These are phyloP conservation scores for Dipodomys merriami DNA, from an alignment of 2,113 vertebrate genomes.

Conservation along the genomic window DNA sequence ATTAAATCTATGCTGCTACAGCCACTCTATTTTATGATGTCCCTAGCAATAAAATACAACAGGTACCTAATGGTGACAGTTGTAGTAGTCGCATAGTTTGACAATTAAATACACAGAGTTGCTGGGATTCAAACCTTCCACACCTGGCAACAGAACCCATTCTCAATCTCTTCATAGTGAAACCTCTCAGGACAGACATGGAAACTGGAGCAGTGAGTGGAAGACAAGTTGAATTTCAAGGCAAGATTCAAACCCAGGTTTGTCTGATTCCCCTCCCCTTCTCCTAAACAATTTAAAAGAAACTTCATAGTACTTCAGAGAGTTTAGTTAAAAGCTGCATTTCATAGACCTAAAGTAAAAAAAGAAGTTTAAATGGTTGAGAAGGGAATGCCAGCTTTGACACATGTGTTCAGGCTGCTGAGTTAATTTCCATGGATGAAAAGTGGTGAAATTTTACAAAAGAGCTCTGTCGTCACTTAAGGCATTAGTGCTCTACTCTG, in stretches of 20 bases:
- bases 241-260: neutral
- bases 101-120: neutral
- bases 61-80: neutral
- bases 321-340: neutral
- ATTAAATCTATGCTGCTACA: neutral
- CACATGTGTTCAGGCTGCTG: neutral
- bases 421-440: constrained; percentile 51
- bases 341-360: neutral
- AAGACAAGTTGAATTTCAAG: neutral
- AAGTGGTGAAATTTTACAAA: constrained; percentile 42
- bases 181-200: neutral
- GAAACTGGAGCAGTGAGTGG: neutral
- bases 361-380: neutral
- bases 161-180: neutral
- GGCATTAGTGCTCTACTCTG: constrained; percentile 25
- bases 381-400: neutral
- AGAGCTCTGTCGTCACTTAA: constrained; percentile 46
- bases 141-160: neutral
- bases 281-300: neutral
- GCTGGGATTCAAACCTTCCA: neutral
- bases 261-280: neutral
- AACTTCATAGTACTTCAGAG: neutral
- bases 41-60: neutral
- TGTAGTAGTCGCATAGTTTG: fast-evolving
- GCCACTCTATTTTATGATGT: neutral